These are phyloP conservation scores for Vulpes vulpes DNA, from an alignment of 2,113 vertebrate genomes.

Conservation along the genomic window DNA sequence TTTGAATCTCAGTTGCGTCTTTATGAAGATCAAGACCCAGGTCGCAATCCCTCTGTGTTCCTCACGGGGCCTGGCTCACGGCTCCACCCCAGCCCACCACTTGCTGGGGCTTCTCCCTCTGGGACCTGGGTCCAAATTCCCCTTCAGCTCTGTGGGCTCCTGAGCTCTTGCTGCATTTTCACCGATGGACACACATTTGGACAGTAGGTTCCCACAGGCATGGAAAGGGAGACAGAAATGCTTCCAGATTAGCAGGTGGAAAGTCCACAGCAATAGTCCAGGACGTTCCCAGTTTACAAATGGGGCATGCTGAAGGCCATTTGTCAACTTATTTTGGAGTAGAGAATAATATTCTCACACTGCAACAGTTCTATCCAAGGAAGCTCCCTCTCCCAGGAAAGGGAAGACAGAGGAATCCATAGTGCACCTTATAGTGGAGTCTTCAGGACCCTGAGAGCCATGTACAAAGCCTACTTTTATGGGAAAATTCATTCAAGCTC, in stretches of 20 bases:
- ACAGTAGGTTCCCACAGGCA: background rate
- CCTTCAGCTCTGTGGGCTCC: background rate
- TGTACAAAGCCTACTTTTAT: background rate
- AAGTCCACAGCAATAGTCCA: too few species aligned
- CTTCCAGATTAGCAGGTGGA: background rate
- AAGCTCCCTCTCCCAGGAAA: background rate
- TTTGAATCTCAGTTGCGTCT: too few species aligned
- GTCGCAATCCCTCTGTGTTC: background rate
- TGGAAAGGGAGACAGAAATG: background rate
- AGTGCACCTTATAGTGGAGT: background rate
- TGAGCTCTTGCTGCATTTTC: background rate
- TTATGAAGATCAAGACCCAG: background rate
- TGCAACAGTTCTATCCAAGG: background rate
- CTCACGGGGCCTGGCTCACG: background rate
- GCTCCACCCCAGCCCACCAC: background rate
- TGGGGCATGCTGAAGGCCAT: background rate
- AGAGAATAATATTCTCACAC: background rate
- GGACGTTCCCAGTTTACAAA: background rate
- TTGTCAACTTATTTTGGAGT: background rate
- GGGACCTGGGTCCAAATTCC: background rate
- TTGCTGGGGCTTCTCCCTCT: background rate
- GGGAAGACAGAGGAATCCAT: background rate
- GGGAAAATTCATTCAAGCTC: background rate
- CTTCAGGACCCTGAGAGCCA: rapidly evolving
- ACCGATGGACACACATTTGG: background rate